Evolutionary conservation across 1,140 invertebrate species (phyloP).

Genomic region (Atta cephalotes): DNA sequence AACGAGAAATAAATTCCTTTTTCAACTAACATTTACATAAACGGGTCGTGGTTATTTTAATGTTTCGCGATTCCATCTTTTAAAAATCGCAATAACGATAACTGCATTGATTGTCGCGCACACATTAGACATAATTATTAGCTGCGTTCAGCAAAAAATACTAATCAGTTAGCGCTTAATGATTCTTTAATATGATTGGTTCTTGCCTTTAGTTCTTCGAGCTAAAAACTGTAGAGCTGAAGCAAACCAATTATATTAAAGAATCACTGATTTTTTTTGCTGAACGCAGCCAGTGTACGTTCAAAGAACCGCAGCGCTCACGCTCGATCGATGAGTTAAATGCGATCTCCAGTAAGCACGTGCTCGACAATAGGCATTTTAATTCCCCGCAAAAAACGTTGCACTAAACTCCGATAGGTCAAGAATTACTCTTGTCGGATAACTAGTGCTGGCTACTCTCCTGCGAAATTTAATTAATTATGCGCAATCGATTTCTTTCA

Average conservation of each 20-base stretch:
- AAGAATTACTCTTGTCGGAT: slow-evolving; percentile 69
- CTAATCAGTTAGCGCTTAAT: too few species aligned
- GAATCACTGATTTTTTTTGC: too few species aligned
- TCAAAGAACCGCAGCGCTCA: slow-evolving; percentile 4
- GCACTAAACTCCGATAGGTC: slow-evolving; percentile 38
- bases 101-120: not conserved
- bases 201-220: too few species aligned
- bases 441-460: not conserved
- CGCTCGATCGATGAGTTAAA: slow-evolving; percentile 52
- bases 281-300: not conserved
- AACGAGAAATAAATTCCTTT: too few species aligned
- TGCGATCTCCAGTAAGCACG: slow-evolving; percentile 63
- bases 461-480: slow-evolving; percentile 38
- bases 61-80: not conserved
- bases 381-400: slow-evolving; percentile 57
- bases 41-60: not conserved
- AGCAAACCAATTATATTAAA: too few species aligned
- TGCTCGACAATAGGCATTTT: slow-evolving; percentile 67
- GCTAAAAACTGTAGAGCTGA: too few species aligned
- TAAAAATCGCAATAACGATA: not conserved
- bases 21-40: too few species aligned
- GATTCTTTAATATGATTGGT: too few species aligned
- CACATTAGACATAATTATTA: slow-evolving; percentile 46
- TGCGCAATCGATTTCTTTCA: slow-evolving; percentile 22
- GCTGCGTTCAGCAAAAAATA: too few species aligned